Evolutionary conservation across 1,140 invertebrate species (phyloP).

Genomic region (Theocolax elegans): DNA sequence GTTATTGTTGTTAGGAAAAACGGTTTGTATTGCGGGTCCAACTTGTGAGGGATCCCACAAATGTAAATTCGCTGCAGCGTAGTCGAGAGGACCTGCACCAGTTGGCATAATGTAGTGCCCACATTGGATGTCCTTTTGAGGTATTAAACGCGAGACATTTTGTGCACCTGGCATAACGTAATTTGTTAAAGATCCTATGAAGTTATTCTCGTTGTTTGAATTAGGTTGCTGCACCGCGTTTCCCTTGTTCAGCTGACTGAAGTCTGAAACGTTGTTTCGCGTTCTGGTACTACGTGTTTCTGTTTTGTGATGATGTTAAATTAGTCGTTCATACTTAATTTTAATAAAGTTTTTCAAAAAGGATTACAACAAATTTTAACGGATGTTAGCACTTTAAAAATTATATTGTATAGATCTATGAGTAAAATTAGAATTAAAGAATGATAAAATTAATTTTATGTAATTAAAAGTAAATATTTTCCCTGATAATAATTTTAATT

Average conservation of each 20-base stretch:
- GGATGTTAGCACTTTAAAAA: too few species aligned
- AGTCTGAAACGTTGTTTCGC: slow-evolving; percentile 52
- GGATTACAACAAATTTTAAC: too few species aligned
- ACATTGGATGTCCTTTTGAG: slow-evolving; percentile 59
- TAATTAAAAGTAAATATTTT: too few species aligned
- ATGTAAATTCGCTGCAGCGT: slow-evolving; percentile 54
- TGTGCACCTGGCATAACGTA: slow-evolving; percentile 59
- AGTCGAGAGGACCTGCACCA: slow-evolving; percentile 55
- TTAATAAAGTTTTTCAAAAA: too few species aligned
- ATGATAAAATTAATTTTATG: too few species aligned
- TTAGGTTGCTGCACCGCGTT: slow-evolving; percentile 54
- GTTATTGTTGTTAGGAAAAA: slow-evolving; percentile 55
- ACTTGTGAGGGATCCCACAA: slow-evolving; percentile 62
- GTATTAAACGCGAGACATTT: slow-evolving; percentile 53
- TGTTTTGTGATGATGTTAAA: too few species aligned
- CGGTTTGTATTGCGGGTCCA: slow-evolving; percentile 50
- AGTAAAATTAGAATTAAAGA: too few species aligned
- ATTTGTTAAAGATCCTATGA: slow-evolving; percentile 58
- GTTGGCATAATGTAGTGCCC: slow-evolving; percentile 61
- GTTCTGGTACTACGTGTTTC: too few species aligned
- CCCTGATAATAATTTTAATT: slow-evolving; percentile 1
- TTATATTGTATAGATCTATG: too few species aligned
- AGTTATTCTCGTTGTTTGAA: slow-evolving; percentile 59
- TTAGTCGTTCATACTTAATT: too few species aligned
- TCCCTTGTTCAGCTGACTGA: slow-evolving; percentile 52